Evolutionary conservation across 2,797 vertebrate species (phyloP).

Genomic region (Siniperca scherzeri): DNA sequence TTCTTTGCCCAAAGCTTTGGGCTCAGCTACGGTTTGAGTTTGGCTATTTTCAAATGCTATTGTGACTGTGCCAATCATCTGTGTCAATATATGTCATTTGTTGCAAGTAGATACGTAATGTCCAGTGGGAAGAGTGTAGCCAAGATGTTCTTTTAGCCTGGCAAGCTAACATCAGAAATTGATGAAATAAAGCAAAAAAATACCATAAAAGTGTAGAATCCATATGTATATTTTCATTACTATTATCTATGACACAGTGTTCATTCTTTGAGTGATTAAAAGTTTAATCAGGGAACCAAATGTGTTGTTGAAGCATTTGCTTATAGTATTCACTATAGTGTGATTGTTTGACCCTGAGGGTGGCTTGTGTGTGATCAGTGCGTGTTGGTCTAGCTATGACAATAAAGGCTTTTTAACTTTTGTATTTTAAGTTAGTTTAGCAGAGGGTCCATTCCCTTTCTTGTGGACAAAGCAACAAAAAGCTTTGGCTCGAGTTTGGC

Average conservation of each 20-base stretch:
- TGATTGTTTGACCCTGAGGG: not conserved
- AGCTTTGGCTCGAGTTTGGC: not conserved
- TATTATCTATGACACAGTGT: too few relatives aligned
- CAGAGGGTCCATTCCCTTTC: not conserved
- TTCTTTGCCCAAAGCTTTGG: too few relatives aligned
- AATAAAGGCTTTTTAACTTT: not conserved
- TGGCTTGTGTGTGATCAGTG: not conserved
- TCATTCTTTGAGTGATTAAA: too few relatives aligned
- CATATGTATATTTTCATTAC: not conserved
- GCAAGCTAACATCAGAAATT: not conserved
- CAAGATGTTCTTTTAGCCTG: not conserved
- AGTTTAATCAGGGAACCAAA: too few relatives aligned
- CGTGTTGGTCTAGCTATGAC: not conserved
- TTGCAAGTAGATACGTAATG: not conserved
- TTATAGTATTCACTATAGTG: not conserved
- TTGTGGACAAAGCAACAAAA: not conserved
- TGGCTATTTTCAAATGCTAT: too few relatives aligned
- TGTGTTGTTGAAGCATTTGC: not conserved
- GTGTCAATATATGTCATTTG: not conserved
- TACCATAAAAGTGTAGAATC: not conserved
- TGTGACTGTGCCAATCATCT: not conserved
- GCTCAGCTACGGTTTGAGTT: too few relatives aligned
- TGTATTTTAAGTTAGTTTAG: not conserved
- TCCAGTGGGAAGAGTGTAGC: not conserved
- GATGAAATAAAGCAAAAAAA: too few relatives aligned